A percentile compares a stretch with the other conserved stretches of the same genome.
Conservation (phyloP, 2,113 vertebrate species). For the Numenius arquata region DNA sequence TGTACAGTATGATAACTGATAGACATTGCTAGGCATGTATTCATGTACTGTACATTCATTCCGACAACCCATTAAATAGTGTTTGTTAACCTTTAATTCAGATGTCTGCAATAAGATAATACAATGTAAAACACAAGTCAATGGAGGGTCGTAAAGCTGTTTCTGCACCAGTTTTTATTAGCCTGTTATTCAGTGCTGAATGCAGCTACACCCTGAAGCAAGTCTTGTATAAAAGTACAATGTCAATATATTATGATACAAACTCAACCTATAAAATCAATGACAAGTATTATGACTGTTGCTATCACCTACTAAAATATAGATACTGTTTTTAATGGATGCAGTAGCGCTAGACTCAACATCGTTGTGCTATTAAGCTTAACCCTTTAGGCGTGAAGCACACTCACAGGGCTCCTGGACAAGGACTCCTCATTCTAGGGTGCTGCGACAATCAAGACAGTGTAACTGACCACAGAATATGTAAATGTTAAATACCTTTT, state of each 20-base stretch:
- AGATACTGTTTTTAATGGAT: constrained; percentile 63
- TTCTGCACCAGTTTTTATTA: constrained; percentile 79
- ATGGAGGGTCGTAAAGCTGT: constrained; percentile 75
- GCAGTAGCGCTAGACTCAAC: constrained; percentile 1
- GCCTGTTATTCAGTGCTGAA: constrained; percentile 71
- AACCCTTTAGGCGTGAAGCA: constrained; percentile 36
- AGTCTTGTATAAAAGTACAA: constrained; percentile 68
- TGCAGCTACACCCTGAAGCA: constrained; percentile 73
- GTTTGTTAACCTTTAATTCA: constrained; percentile 83
- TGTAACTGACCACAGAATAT: not conserved
- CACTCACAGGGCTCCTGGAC: not conserved
- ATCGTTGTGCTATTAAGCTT: not conserved
- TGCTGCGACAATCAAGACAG: not conserved
- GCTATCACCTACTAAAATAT: constrained; percentile 68
- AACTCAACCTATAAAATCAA: constrained; percentile 78
- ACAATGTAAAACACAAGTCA: constrained; percentile 80
- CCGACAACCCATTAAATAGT: constrained; percentile 74
- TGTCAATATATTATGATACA: constrained; percentile 76
- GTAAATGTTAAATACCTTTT: not conserved
- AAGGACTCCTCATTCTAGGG: not conserved
- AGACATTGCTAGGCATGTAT: constrained; percentile 63
- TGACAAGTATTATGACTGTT: constrained; percentile 74
- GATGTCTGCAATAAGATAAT: constrained; percentile 76
- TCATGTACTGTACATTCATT: constrained; percentile 68
- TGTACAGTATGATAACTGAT: constrained; percentile 44